Evolutionary conservation across 2,888 invertebrate genomes (phyloP), one percentile per base, ranked within the genome.

Genomic region (Limnephilus rhombicus): DNA sequence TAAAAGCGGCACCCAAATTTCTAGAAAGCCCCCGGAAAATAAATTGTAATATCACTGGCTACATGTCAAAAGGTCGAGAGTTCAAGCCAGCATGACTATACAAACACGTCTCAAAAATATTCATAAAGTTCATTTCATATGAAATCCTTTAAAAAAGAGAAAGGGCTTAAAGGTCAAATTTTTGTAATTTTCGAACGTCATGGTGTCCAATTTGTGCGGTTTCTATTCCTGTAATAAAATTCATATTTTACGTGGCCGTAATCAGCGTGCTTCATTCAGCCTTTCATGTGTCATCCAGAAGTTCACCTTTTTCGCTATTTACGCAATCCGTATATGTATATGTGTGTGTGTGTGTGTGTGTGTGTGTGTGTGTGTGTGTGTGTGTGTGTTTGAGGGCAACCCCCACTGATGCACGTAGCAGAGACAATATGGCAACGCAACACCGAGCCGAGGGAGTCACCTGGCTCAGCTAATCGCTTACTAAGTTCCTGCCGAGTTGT

Each of bases 401-500:
- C 49, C 13, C 15, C 49, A 49, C 24, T 68, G n/a, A 68, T n/a
- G 68, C 68, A 68, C 24, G 68, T 9, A 68, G 68, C 68, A 68
- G 24, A 68, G 24, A 68, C 68, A 68, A 24, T 68, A 68, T 68
- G 24, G 68, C 68, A 68, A 68, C 68, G 68, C 68, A 68, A 68
- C 68, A 24, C 24, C 68, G 68, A 9, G 68, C 68, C 68, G 68
- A 68, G 68, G 68, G 68, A n/a, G 68, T 68, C 9, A 68, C 68
- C 68, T 68, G 68, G 68, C 68, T 68, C 5, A 68, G 68, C 68
- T 68, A 68, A 68, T 68, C 68, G 68, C 68, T 68, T 68, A 68
- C 68, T 68, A 68, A 68, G 68, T 68, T 68, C 68, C 68, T 68
- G 68, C 68, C 68, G 68, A 68, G 68, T 68, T n/a, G 68, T 68